Percentiles rank a stretch among this genome's conserved stretches.
Evolutionary conservation across 2,888 invertebrate genomes (phyloP).

Genomic region (Tiphia femorata): DNA sequence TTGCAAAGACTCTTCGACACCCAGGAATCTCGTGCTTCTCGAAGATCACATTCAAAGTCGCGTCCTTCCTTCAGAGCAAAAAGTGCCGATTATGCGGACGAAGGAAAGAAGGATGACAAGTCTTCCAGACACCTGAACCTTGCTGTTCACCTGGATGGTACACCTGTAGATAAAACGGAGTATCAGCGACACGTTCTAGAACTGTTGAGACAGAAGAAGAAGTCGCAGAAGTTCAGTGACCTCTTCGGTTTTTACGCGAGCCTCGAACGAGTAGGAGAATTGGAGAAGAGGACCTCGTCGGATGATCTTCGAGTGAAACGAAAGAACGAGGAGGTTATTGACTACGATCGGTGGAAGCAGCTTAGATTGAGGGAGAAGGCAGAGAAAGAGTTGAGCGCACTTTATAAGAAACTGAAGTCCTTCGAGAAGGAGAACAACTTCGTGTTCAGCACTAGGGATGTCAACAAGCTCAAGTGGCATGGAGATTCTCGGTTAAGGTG

Average conservation of each 20-base stretch:
- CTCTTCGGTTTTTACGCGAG: conserved; percentile 88
- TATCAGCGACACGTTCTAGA: conserved; percentile 79
- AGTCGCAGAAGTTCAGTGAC: conserved; percentile 86
- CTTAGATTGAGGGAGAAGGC: conserved; percentile 84
- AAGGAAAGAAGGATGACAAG: too few species aligned
- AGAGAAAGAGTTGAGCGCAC: conserved; percentile 82
- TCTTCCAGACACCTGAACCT: too few species aligned
- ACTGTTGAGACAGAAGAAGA: conserved; percentile 75
- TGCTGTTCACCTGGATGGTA: too few species aligned
- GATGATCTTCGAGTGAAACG: conserved; percentile 79
- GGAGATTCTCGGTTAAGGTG: conserved; percentile 80
- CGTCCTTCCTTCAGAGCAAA: conserved; percentile 70
- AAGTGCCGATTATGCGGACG: conserved; percentile 77
- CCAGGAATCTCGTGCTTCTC: conserved; percentile 65
- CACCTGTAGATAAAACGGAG: conserved; percentile 73
- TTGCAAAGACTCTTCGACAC: too few species aligned
- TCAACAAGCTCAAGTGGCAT: conserved; percentile 83
- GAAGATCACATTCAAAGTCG: conserved; percentile 72
- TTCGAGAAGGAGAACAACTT: conserved; percentile 88
- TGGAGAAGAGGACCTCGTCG: conserved; percentile 82
- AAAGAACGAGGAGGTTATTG: conserved; percentile 84
- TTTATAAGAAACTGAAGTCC: conserved; percentile 82
- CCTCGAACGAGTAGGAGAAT: conserved; percentile 85
- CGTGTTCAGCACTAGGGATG: conserved; percentile 82
- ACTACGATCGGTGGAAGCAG: conserved; percentile 89